Percentiles rank a stretch among this genome's conserved stretches.
These are phyloP conservation scores for Vulpes vulpes DNA, from an alignment of 2,113 vertebrate genomes.

Conservation along the genomic window DNA sequence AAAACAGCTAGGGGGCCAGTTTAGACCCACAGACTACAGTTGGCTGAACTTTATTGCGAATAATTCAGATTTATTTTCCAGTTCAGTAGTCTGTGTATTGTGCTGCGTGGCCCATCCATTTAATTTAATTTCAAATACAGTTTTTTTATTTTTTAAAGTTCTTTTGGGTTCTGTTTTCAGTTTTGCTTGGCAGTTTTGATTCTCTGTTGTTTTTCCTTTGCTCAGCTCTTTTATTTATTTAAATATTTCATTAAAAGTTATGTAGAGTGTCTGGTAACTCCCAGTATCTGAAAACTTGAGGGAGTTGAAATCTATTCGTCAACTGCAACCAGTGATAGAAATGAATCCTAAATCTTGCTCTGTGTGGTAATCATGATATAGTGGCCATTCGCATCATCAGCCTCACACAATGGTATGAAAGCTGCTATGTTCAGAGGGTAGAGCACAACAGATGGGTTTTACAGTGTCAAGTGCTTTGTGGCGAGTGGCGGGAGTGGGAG, in stretches of 20 bases:
- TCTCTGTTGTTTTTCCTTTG: neutral
- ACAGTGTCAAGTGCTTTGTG: neutral
- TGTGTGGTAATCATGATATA: neutral
- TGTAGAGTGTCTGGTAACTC: neutral
- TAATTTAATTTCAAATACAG: conserved; percentile 46
- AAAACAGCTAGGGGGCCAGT: neutral
- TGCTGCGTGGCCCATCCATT: neutral
- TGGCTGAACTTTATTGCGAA: neutral
- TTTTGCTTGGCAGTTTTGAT: conserved; percentile 11
- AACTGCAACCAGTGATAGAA: conserved; percentile 22
- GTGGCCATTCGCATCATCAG: neutral
- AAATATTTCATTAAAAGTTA: neutral
- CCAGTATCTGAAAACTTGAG: conserved; percentile 37
- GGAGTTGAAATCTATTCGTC: neutral
- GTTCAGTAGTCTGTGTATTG: neutral
- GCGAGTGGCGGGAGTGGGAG: too few species aligned
- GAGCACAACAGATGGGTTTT: neutral
- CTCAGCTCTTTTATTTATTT: conserved; percentile 7
- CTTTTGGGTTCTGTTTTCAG: neutral
- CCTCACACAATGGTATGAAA: neutral
- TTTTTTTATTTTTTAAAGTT: conserved; percentile 44
- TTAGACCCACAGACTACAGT: neutral
- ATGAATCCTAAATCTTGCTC: neutral
- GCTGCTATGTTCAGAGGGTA: neutral
- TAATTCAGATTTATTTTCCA: conserved; percentile 31